Evolutionary conservation across 2,888 invertebrate species (phyloP), one percentile per base, ranked within the genome.

Genomic region (Leptinotarsa peninsularis): DNA sequence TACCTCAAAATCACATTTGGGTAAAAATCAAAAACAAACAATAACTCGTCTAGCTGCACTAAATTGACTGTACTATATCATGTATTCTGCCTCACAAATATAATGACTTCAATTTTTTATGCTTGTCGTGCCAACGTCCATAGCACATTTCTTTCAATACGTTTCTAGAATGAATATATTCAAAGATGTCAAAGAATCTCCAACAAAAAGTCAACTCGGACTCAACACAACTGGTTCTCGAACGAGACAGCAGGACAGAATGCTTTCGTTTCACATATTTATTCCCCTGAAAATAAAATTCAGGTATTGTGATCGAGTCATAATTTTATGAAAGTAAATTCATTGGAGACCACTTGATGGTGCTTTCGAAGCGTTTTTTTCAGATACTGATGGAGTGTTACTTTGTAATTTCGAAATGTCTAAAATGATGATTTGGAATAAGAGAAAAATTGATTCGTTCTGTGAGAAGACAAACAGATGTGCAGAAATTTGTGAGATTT

Each of bases 111-210:
- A 67, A 71, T 74, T 80, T 80, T 78, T 79, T 79, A 75, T 79
- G 74, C 69, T 71, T 72, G 76, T 80, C 79, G 77, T 81, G 80
- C 80, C 76, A 78, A 67, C 71, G 67, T 71, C 77, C 76, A 77
- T 76, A 78, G 66, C 67, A 75, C 75, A 78, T 78, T 79, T 80
- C 79, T 78, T 77, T 81, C 80, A 77, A 78, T 80, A 78, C 77
- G 74, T 79, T 80, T 76, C 67, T 77, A 72, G 78, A 78, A 81
- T 76, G 78, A 81, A 81, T 81, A 79, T 81, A 81, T 82, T 81
- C 79, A 78, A 79, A 76, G 76, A 80, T 80, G 81, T 81, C 81
- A 79, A 79, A 80, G 80, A 79, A 78, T 79, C 71, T 77, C 73
- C 72, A 75, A 78, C 79, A 80, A 81, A 82, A 81, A 80, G 76